Conservation (phyloP, 2,113 vertebrate species). For the Mormyrus iriodes region DNA sequence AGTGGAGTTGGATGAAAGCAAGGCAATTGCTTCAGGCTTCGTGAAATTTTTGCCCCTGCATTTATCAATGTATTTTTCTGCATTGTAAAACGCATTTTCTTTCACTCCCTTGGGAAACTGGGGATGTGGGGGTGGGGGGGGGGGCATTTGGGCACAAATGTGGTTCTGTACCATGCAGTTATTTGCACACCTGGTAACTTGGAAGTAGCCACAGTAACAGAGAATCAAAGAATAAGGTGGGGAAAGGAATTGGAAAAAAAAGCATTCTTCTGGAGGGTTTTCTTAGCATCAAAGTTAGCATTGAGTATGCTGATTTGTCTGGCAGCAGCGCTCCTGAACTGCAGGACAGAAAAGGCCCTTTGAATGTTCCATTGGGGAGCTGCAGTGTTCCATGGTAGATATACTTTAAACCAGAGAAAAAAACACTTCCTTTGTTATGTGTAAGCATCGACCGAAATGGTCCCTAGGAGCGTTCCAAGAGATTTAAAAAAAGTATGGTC, state of each 20-base stretch:
- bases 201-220: neutral
- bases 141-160: neutral
- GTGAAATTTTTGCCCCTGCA: neutral
- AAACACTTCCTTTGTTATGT: slow-evolving; percentile 5
- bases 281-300: neutral
- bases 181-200: neutral
- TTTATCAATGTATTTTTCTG: slow-evolving; percentile 3
- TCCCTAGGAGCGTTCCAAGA: slow-evolving; percentile 1
- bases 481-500: neutral
- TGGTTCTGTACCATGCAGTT: neutral
- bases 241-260: neutral
- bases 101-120: neutral
- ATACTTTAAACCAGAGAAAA: neutral
- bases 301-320: slow-evolving; percentile 2
- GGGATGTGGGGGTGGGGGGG: neutral
- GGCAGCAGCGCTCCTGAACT: slow-evolving; percentile 7
- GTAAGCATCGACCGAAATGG: slow-evolving; percentile 11
- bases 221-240: neutral
- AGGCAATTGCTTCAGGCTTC: neutral
- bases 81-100: neutral
- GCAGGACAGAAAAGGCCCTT: slow-evolving; percentile 6
- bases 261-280: neutral
- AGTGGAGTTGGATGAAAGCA: slow-evolving; percentile 1
- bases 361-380: slow-evolving; percentile 11
- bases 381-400: neutral